Conservation (phyloP, 1,140 invertebrate genomes). For the Lutraria rhynchaena region DNA sequence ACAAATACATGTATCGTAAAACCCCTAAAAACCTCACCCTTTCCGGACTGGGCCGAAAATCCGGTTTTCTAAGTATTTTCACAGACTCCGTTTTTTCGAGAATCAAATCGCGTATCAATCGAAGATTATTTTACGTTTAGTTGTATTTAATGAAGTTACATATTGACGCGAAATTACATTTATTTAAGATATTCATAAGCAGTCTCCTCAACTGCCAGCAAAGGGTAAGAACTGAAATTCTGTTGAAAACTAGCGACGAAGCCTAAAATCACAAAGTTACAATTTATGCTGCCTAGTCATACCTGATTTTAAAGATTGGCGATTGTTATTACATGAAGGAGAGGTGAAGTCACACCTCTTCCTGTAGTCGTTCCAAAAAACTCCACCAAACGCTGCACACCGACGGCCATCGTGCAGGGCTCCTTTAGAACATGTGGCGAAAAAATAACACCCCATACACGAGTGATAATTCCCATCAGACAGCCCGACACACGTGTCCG, state of each 20-base stretch:
- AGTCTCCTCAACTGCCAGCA: no score
- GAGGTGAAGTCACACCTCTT: conserved; percentile 53
- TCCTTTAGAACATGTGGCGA: conserved; percentile 58
- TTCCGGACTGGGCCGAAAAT: no score
- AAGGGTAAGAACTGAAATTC: no score
- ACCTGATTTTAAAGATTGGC: neutral
- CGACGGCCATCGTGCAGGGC: conserved; percentile 39
- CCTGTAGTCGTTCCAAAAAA: conserved; percentile 53
- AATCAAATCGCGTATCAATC: no score
- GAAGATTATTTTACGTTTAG: no score
- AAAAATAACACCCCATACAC: conserved; percentile 58
- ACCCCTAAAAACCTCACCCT: no score
- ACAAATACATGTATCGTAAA: no score
- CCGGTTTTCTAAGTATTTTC: no score
- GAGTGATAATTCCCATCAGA: conserved; percentile 71
- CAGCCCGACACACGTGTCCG: conserved; percentile 87
- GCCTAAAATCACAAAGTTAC: neutral
- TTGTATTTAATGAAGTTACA: no score
- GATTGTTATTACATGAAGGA: conserved; percentile 27
- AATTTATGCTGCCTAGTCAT: neutral
- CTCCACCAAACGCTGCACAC: conserved; percentile 40
- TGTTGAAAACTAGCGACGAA: neutral
- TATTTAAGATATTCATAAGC: no score
- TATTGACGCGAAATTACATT: no score
- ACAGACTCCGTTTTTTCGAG: no score